Evolutionary conservation across 64 coral and sea anemone genomes (phyloP).

Genomic region (Pachyseris speciosa): DNA sequence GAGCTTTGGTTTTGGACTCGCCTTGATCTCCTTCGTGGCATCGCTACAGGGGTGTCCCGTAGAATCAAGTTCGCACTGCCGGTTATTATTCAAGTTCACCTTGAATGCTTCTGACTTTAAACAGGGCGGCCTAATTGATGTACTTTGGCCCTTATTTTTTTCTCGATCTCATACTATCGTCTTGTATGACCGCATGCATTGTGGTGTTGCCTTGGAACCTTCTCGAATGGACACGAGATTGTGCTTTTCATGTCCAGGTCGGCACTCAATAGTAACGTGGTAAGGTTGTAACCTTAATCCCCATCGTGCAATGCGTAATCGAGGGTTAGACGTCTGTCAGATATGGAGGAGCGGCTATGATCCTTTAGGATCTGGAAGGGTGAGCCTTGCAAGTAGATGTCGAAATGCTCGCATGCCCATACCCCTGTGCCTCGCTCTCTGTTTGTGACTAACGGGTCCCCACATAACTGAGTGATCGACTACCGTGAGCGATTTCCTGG

Average conservation of each 20-base stretch:
- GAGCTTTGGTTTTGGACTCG: too few species aligned
- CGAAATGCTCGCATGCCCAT: conserved; percentile 8
- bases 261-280: neutral
- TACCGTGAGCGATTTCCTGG: neutral
- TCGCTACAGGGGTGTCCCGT: too few species aligned
- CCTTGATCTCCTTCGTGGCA: too few species aligned
- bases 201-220: neutral
- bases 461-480: neutral
- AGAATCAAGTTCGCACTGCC: too few species aligned
- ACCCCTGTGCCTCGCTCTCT: neutral
- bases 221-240: neutral
- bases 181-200: neutral
- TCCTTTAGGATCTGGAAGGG: conserved; percentile 9
- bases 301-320: conserved; percentile 7
- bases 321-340: conserved; percentile 39
- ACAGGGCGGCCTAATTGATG: neutral
- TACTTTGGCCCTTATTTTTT: neutral
- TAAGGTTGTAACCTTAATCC: conserved; percentile 35
- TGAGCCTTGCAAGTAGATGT: neutral
- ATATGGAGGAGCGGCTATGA: conserved; percentile 32
- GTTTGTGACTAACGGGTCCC: conserved; percentile 14
- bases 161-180: neutral
- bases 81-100: too few species aligned
- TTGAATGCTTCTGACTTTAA: too few species aligned
- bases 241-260: neutral